These are phyloP conservation scores for Anguilla rostrata DNA, from an alignment of 2,113 vertebrate genomes.

Conservation along the genomic window DNA sequence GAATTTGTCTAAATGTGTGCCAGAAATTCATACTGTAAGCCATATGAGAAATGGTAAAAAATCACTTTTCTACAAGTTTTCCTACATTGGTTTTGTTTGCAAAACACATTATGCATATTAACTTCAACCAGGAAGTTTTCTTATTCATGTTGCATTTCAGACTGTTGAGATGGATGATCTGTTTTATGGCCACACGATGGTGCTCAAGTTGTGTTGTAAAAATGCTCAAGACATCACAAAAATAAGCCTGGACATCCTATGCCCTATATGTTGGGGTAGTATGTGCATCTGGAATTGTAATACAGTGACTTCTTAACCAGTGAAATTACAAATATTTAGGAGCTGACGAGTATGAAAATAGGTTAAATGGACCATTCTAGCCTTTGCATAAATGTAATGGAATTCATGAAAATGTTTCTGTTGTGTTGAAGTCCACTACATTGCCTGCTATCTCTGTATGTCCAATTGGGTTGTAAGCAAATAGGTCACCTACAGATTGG, in stretches of 20 bases:
- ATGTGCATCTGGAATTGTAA: neutral
- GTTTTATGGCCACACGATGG: slow-evolving; percentile 12
- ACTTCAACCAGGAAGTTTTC: no score
- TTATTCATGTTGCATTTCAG: no score
- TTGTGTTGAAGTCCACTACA: neutral
- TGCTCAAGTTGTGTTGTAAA: neutral
- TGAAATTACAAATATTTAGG: neutral
- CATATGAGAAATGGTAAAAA: no score
- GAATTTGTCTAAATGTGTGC: no score
- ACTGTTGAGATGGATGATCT: neutral
- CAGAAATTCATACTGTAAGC: no score
- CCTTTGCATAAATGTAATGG: neutral
- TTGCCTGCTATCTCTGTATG: neutral
- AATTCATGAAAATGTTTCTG: neutral
- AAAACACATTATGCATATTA: no score
- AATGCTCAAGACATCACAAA: neutral
- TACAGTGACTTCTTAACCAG: neutral
- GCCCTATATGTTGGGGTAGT: neutral
- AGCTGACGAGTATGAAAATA: neutral
- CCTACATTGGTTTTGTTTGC: no score
- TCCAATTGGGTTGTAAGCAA: neutral
- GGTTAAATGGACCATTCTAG: neutral
- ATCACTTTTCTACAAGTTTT: no score
- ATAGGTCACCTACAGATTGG: neutral
- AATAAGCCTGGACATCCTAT: neutral